A percentile compares a stretch with the other conserved stretches of the same genome.
Conservation (phyloP, 2,113 vertebrate genomes). For the Heterotis niloticus region DNA sequence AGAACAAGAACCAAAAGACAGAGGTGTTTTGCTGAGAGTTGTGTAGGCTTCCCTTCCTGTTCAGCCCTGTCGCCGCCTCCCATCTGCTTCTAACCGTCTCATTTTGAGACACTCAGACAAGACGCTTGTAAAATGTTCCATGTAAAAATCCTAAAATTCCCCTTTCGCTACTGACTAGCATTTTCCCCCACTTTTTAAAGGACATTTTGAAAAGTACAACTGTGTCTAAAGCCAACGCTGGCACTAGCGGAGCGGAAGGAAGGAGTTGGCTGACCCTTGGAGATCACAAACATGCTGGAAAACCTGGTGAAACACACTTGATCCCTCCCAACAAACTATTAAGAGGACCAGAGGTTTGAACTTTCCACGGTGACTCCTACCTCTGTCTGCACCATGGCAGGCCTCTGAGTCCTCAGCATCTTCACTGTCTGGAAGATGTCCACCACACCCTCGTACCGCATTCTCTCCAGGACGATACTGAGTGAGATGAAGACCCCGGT, state of each 20-base stretch:
- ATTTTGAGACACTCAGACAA: not conserved
- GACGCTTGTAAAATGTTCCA: not conserved
- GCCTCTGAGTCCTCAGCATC: constrained; percentile 97
- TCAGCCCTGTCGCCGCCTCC: not conserved
- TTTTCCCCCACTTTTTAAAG: constrained; percentile 10
- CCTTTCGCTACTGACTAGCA: too few species aligned
- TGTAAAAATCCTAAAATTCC: too few species aligned
- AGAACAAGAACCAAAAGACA: too few species aligned
- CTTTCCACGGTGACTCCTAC: constrained; percentile 58
- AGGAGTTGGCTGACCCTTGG: too few species aligned
- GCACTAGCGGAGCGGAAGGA: too few species aligned
- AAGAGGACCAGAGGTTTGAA: too few species aligned
- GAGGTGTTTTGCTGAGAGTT: too few species aligned
- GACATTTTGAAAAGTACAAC: constrained; percentile 18
- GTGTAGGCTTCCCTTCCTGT: too few species aligned
- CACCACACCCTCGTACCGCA: constrained; percentile 99
- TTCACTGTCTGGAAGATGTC: constrained; percentile 99
- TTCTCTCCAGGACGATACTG: constrained; percentile 96
- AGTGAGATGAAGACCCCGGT: constrained; percentile 98
- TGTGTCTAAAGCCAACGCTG: not conserved
- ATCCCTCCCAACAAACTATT: too few species aligned
- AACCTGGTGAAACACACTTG: too few species aligned
- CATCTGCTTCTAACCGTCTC: not conserved
- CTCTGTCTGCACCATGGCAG: constrained; percentile 99
- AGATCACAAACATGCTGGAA: too few species aligned